phyloP scores from a whole-genome alignment of 2,888 invertebrate genomes.

The Ypsolopha scabrella region DNA sequence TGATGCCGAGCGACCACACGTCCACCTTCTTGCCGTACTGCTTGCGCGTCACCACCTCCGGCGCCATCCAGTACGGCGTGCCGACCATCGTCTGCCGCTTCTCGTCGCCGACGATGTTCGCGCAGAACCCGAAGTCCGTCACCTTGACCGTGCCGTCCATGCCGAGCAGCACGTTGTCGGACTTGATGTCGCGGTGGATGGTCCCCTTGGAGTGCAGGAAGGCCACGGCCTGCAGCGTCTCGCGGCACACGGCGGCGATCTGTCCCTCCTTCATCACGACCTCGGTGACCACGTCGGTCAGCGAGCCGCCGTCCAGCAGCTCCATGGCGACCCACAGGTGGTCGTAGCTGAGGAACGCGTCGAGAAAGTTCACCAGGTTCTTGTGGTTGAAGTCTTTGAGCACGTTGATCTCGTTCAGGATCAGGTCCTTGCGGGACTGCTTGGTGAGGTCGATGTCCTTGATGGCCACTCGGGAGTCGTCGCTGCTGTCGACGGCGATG shows the following conservation, averaged over 20 bases:
- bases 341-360: constrained; percentile 91
- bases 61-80: constrained; percentile 99
- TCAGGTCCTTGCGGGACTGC: constrained; percentile 95
- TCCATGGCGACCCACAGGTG: constrained; percentile 99
- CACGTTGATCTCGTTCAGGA: constrained; percentile 94
- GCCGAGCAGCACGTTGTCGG: constrained; percentile 95
- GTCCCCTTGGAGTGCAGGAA: constrained; percentile 92
- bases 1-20: constrained; percentile 97
- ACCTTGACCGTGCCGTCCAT: constrained; percentile 94
- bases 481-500: constrained; percentile 83
- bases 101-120: constrained; percentile 93
- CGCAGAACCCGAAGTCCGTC: constrained; percentile 98
- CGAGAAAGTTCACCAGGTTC: constrained; percentile 95
- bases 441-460: constrained; percentile 96
- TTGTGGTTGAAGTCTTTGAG: constrained; percentile 93
- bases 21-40: constrained; percentile 95
- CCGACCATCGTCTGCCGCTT: constrained; percentile 98
- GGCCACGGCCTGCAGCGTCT: constrained; percentile 85
- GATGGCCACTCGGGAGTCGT: constrained; percentile 86
- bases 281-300: constrained; percentile 97
- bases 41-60: constrained; percentile 92
- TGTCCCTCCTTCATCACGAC: constrained; percentile 97
- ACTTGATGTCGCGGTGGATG: constrained; percentile 96
- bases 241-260: constrained; percentile 94
- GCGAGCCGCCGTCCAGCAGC: constrained; percentile 91